phyloP scores from a whole-genome alignment of 2,888 invertebrate species.

The Dioctria rufipes region DNA sequence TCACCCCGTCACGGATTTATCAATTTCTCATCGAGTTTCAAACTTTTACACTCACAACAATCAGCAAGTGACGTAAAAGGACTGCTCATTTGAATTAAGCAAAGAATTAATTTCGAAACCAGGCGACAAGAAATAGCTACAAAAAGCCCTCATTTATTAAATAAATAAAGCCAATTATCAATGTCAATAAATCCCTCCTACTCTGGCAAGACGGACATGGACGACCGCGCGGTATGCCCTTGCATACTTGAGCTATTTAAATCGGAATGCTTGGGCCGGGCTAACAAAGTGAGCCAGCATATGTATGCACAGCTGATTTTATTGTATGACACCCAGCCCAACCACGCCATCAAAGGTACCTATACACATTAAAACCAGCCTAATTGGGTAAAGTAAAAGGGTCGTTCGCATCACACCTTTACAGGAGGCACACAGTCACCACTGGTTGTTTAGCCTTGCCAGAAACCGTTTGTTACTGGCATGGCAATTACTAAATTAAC shows the following conservation, averaged over 20 bases:
- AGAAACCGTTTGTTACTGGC: not conserved
- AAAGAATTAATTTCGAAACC: conserved; percentile 58
- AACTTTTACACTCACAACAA: not conserved
- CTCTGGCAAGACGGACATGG: conserved; percentile 22
- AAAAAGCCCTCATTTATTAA: conserved; percentile 60
- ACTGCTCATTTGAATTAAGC: conserved; percentile 56
- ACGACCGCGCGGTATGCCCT: conserved; percentile 5
- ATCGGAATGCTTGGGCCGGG: conserved; percentile 38
- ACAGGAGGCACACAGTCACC: not conserved
- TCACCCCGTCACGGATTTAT: too few relatives aligned
- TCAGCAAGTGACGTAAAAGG: too few relatives aligned
- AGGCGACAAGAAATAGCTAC: conserved; percentile 54
- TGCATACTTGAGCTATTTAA: conserved; percentile 5
- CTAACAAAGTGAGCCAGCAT: not conserved
- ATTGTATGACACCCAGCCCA: not conserved
- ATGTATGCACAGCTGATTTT: not conserved
- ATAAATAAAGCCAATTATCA: conserved; percentile 61
- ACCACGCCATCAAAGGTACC: not conserved
- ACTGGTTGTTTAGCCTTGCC: not conserved
- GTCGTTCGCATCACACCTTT: conserved; percentile 4
- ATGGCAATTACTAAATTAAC: conserved; percentile 49
- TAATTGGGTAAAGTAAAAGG: conserved; percentile 19
- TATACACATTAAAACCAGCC: not conserved
- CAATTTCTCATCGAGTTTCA: not conserved
- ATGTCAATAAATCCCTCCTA: conserved; percentile 60